A percentile compares a stretch with the other conserved stretches of the same genome.
Evolutionary conservation across 2,888 invertebrate genomes (phyloP).

Genomic region (Rutpela maculata): DNA sequence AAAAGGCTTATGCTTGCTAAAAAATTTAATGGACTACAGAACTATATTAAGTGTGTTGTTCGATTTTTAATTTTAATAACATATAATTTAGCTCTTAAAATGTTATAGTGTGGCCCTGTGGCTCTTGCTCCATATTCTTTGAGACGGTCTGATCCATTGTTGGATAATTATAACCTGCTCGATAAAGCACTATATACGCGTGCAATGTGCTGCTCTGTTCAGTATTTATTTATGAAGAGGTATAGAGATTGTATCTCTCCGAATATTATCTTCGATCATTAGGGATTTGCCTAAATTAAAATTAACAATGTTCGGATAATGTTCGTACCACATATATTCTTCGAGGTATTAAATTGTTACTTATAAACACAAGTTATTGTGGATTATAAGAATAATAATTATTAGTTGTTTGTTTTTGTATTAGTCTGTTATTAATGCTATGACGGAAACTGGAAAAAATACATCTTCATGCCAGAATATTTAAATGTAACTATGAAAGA

Average conservation of each 20-base stretch:
- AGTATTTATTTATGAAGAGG: constrained; percentile 22
- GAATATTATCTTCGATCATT: constrained; percentile 22
- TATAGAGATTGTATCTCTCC: constrained; percentile 22
- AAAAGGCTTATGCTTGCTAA: constrained; percentile 42
- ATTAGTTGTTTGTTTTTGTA: neutral
- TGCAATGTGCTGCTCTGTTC: constrained; percentile 35
- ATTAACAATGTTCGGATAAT: neutral
- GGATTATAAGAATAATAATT: neutral
- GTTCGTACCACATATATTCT: neutral
- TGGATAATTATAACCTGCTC: constrained; percentile 68
- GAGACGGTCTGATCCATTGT: constrained; percentile 66
- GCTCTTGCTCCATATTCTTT: constrained; percentile 68
- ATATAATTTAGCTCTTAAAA: constrained; percentile 70
- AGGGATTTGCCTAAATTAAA: constrained; percentile 17
- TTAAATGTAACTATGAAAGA: too few species aligned
- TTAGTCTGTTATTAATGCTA: too few species aligned
- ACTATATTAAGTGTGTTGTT: constrained; percentile 55
- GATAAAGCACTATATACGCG: constrained; percentile 52
- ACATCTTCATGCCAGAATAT: too few species aligned
- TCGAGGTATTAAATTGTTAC: neutral
- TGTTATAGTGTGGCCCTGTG: constrained; percentile 68
- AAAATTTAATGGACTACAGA: constrained; percentile 55
- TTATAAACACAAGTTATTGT: neutral
- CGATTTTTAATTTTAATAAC: constrained; percentile 69
- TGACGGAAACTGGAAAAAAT: too few species aligned